Evolutionary conservation across 2,797 vertebrate species (phyloP), one percentile per base, ranked within the genome.

Genomic region (Sebastes hubbsi): DNA sequence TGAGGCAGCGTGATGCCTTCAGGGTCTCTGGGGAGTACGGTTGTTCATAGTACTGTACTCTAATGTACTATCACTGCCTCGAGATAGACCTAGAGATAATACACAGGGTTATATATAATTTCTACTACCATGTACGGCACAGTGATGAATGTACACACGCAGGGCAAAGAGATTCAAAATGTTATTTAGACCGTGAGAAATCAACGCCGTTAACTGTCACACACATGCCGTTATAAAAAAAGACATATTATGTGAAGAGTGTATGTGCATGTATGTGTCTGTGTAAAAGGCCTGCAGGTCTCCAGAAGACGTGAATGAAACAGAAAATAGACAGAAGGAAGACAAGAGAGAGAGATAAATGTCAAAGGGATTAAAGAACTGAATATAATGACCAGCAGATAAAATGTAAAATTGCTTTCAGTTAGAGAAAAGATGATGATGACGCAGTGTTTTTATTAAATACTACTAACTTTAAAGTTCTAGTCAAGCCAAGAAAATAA

Each of bases 161-260:
- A 70, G 5, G 22, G 67, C 12, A 46, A 27, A 52, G 20, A 69
- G 13, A 24, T 56, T 79, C 63, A 85, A 83, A 77, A 58, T 72
- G 82, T 75, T 86, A 88, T 86, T 81, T 79, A 69, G 81, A 87
- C 84, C 78, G 29, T 85, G 36, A 89, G 22, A 75, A 87, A 88
- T 85, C 30, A 1, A 18, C 2, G 29, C 76, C 72, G 75, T 72
- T 75, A 55, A 68, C 79, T 74, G 52, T 69, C 60, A 75, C 25
- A 60, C n/a, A 54, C 54, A 74, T 34, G 27, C 34, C 71, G 62
- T 72, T 79, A 62, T 71, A 78, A 87, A 83, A 46, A 46, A 69
- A 20, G 29, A 63, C 34, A 56, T 54, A 9, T 12, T 38, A 24
- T 68, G 12, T 73, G 30, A 11, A 63, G 52, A 52, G 52, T 52